Evolutionary conservation across 2,113 vertebrate genomes (phyloP), one percentile per base, ranked within the genome.

Genomic region (Colistium nudipinnis): DNA sequence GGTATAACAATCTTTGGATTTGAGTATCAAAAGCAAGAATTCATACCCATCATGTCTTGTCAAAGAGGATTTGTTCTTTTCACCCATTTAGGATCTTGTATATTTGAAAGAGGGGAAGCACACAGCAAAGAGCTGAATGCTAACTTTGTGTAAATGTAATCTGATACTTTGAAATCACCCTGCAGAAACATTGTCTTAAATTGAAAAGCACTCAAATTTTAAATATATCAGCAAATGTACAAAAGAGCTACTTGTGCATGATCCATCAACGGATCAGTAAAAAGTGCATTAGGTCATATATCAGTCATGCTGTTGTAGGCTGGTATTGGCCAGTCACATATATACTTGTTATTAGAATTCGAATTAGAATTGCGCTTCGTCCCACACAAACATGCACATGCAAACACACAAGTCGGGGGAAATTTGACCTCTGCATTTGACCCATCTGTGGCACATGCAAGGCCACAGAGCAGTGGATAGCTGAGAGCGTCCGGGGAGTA

Each of bases 11-110:
- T 60, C 76, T 79, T n/a, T 64, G 54, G 62, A 70, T 74, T 74
- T 78, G 70, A 80, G 44, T 69, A 61, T 83, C 68, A 76, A 43
- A 69, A 49, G 64, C 11, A 63, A 47, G 63, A 74, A 74, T 66
- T 78, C 65, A 72, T 63, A 57, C 57, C 12, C 48, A 2, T 70
- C 72, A 36, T 31, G 52, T 61, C 74, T 68, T n/a, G 25, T 62
- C 33, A 45, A 52, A 47, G 43, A 73, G 47, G 57, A 57, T 75
- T 78, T 68, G 63, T 70, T 79, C 52, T 55, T 4, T 54, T 72
- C 63, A 62, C 45, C 28, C 66, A 52, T 63, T 65, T 69, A 73
- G 70, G 48, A 64, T 78, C 67, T 67, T 76, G 56, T 82, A 77
- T 63, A 78, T 76, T 70, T 71, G 20, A 75, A 76, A 83, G 59